Conservation (phyloP, 2,797 vertebrate genomes). For the Macropodus opercularis region DNA sequence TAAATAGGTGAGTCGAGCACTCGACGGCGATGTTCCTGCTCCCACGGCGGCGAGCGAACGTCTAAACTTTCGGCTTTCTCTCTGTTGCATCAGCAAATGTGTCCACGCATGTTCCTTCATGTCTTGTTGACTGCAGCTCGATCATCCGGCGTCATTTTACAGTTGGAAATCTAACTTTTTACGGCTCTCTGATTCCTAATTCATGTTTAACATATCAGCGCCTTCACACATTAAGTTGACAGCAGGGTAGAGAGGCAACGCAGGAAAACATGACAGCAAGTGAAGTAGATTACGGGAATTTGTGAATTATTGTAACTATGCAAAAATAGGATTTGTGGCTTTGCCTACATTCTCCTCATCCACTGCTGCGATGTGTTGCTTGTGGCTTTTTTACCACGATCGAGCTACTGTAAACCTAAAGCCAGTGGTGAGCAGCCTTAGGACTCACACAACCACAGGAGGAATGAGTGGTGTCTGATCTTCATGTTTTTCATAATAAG, state of each 20-base stretch:
- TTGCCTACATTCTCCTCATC: too few relatives aligned
- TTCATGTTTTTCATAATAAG: too few relatives aligned
- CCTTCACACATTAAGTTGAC: background rate
- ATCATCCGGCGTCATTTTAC: slow-evolving; percentile 2
- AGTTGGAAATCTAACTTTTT: background rate
- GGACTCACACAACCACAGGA: too few relatives aligned
- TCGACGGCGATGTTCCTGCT: slow-evolving; percentile 27
- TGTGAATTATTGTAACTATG: too few relatives aligned
- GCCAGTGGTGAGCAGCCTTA: too few relatives aligned
- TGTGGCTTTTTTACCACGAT: too few relatives aligned
- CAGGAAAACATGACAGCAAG: background rate
- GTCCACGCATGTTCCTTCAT: slow-evolving; percentile 29
- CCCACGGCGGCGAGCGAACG: slow-evolving; percentile 15
- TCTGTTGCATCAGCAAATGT: slow-evolving; percentile 53
- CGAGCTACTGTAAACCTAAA: too few relatives aligned
- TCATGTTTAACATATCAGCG: background rate
- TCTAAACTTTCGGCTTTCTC: slow-evolving; percentile 45
- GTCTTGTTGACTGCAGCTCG: slow-evolving; percentile 30
- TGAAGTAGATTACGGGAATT: background rate
- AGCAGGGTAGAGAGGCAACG: background rate
- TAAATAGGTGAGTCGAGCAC: slow-evolving; percentile 84
- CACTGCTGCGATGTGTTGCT: too few relatives aligned
- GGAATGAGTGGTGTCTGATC: too few relatives aligned
- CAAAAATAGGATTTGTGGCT: too few relatives aligned
- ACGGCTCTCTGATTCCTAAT: background rate